Percentiles rank a stretch among this genome's conserved stretches.
These are phyloP conservation scores for Erethizon dorsatum DNA, from an alignment of 2,797 vertebrate species.

Conservation along the genomic window DNA sequence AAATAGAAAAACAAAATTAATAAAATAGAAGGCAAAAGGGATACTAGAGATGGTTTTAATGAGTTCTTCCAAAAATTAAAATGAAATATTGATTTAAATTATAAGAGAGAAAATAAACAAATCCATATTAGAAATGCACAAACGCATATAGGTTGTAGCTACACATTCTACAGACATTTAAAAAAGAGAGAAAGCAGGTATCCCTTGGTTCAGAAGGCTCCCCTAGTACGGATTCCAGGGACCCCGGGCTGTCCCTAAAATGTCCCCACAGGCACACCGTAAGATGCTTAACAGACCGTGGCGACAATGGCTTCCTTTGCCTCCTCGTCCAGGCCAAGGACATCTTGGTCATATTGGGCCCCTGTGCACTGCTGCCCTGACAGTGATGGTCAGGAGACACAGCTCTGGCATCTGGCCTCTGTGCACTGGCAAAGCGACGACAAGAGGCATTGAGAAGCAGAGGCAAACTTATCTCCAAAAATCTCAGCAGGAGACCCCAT, in stretches of 20 bases:
- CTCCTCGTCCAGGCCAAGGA: not conserved
- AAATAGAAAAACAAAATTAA: not conserved
- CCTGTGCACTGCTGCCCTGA: fast-evolving
- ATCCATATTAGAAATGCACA: not conserved
- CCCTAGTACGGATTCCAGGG: not conserved
- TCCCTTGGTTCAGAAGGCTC: fast-evolving
- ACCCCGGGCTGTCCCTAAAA: not conserved
- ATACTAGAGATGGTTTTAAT: not conserved
- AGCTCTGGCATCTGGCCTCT: fast-evolving
- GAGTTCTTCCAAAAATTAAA: constrained; percentile 7
- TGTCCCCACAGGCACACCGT: not conserved
- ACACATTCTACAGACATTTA: fast-evolving
- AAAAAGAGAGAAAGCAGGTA: fast-evolving
- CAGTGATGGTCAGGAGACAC: fast-evolving
- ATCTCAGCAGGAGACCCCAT: constrained; percentile 63
- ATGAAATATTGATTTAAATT: not conserved
- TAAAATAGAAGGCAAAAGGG: not conserved
- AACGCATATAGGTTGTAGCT: fast-evolving
- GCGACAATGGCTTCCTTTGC: not conserved
- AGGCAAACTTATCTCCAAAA: constrained; percentile 13
- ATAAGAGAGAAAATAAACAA: not conserved
- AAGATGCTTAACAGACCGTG: fast-evolving
- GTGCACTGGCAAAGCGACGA: fast-evolving
- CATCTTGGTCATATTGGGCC: not conserved
- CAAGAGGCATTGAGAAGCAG: not conserved